Evolutionary conservation across 2,888 invertebrate genomes (phyloP).

Genomic region (Lumbricus terrestris): DNA sequence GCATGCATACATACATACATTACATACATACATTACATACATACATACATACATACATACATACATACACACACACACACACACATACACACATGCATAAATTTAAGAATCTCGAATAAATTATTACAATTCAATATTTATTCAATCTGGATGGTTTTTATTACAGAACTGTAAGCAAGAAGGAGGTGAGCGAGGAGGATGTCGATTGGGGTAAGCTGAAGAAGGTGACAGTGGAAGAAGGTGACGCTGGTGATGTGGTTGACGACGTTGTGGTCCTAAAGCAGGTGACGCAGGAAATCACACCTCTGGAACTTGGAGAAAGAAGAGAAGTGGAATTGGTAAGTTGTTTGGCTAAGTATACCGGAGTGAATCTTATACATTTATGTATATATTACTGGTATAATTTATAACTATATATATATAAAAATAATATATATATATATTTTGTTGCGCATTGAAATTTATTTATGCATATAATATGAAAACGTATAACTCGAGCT

Average conservation of each 20-base stretch:
- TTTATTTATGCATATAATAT: no score
- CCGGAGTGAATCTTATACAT: neutral
- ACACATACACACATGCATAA: no score
- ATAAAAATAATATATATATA: no score
- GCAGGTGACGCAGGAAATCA: neutral
- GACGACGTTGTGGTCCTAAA: conserved; percentile 38
- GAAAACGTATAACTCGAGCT: no score
- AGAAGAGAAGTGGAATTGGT: conserved; percentile 9
- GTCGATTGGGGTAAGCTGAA: conserved; percentile 41
- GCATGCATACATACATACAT: no score
- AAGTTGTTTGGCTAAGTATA: neutral
- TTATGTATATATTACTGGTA: no score
- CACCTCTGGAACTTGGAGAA: conserved; percentile 20
- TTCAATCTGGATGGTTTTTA: no score
- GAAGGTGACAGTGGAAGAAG: conserved; percentile 40
- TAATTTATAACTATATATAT: no score
- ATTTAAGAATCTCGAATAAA: no score
- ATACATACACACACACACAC: neutral
- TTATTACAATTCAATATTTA: no score
- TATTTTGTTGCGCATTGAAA: no score
- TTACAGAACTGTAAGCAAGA: conserved; percentile 17
- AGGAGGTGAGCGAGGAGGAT: conserved; percentile 40
- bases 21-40: neutral
- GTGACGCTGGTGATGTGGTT: conserved; percentile 30
- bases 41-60: no score